phyloP scores from a whole-genome alignment of 2,113 vertebrate genomes.

The Cebus imitator region DNA sequence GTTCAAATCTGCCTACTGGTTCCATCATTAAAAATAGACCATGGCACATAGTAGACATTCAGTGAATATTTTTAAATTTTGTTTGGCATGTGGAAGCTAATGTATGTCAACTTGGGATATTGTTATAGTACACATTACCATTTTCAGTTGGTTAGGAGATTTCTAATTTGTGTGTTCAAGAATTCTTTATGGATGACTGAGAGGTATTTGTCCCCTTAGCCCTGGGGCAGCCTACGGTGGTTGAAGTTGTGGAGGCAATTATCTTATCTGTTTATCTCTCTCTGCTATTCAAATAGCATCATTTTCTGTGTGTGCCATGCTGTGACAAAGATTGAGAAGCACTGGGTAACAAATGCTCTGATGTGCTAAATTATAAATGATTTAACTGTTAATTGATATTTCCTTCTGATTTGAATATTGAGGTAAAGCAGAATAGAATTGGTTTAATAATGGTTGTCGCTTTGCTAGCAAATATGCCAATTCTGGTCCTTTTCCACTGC shows the following conservation, averaged over 20 bases:
- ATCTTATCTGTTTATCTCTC: neutral
- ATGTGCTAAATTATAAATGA: neutral
- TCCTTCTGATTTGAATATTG: neutral
- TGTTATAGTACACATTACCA: neutral
- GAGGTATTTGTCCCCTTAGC: neutral
- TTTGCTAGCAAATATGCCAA: neutral
- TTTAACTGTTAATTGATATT: slow-evolving; percentile 44
- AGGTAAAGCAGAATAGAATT: neutral
- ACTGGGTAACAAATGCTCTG: neutral
- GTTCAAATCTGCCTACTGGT: neutral
- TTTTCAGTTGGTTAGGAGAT: slow-evolving; percentile 21
- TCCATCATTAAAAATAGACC: neutral
- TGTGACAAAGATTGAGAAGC: neutral
- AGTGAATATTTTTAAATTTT: slow-evolving; percentile 8
- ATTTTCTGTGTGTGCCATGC: neutral
- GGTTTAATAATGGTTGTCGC: slow-evolving; percentile 26
- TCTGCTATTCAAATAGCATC: neutral
- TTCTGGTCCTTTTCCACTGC: neutral
- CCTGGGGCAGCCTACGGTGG: neutral
- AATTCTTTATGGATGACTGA: neutral
- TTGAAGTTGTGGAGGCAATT: neutral
- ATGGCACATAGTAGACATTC: neutral
- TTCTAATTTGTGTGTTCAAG: neutral
- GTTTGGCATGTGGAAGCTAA: neutral
- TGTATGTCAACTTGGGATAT: neutral